Percentiles rank a stretch among this genome's conserved stretches.
Evolutionary conservation across 2,888 invertebrate genomes (phyloP).

Genomic region (Cantharis rustica): DNA sequence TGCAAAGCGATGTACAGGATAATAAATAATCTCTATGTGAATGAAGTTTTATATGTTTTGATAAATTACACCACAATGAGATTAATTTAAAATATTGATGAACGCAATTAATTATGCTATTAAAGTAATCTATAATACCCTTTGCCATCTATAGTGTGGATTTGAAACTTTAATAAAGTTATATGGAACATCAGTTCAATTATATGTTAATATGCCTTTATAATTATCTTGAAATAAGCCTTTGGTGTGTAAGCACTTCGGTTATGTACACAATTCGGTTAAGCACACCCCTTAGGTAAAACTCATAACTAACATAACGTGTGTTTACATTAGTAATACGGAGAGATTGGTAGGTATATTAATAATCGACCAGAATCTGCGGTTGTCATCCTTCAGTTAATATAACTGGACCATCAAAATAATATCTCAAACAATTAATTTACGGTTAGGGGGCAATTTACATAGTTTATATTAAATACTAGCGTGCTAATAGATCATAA

Average conservation of each 20-base stretch:
- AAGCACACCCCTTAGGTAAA: conserved; percentile 31
- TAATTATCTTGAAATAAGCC: conserved; percentile 31
- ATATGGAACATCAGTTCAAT: conserved; percentile 6
- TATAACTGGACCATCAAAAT: not conserved
- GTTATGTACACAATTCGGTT: conserved; percentile 21
- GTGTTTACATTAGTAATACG: conserved; percentile 37
- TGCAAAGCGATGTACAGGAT: too few relatives aligned
- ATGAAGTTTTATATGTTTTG: too few relatives aligned
- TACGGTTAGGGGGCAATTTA: not conserved
- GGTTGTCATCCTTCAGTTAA: conserved; percentile 26
- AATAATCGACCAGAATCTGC: conserved; percentile 34
- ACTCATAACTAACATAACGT: conserved; percentile 36
- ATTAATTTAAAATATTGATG: not conserved
- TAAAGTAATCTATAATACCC: too few relatives aligned
- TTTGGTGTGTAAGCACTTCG: conserved; percentile 24
- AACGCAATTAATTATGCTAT: not conserved
- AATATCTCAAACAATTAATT: not conserved
- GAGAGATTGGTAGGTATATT: conserved; percentile 36
- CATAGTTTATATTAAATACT: not conserved
- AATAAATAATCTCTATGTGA: too few relatives aligned
- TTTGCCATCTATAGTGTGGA: not conserved
- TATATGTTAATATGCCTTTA: conserved; percentile 12
- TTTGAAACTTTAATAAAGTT: conserved; percentile 2
- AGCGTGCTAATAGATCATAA: not conserved
- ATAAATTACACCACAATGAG: not conserved